phyloP scores from a whole-genome alignment of 2,797 vertebrate species.

The Rhabdomys pumilio region DNA sequence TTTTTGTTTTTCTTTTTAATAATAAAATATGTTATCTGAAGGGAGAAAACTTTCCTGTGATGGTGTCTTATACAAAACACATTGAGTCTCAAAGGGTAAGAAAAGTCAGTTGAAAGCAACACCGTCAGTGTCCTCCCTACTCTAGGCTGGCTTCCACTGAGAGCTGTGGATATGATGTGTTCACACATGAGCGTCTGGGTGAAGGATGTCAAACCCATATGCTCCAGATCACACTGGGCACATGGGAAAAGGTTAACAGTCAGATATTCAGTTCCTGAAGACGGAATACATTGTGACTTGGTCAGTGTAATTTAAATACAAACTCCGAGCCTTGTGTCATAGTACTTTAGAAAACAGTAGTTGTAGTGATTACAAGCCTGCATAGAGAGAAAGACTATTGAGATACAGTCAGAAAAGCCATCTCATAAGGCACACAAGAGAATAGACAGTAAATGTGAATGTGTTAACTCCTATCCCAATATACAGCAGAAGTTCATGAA shows the following conservation, averaged over 20 bases:
- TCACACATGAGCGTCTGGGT: slow-evolving; percentile 64
- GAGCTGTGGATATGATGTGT: slow-evolving; percentile 38
- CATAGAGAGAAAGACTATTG: slow-evolving; percentile 92
- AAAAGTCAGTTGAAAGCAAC: slow-evolving; percentile 83
- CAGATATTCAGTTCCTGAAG: slow-evolving; percentile 86
- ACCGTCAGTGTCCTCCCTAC: slow-evolving; percentile 70
- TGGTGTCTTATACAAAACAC: slow-evolving; percentile 87
- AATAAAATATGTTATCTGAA: slow-evolving; percentile 81
- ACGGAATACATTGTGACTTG: slow-evolving; percentile 81
- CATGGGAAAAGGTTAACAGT: slow-evolving; percentile 89
- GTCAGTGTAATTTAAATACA: slow-evolving; percentile 88
- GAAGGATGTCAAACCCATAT: slow-evolving; percentile 43
- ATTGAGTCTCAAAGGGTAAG: slow-evolving; percentile 83
- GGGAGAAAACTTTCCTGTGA: slow-evolving; percentile 62
- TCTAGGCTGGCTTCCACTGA: slow-evolving; percentile 80
- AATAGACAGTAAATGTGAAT: slow-evolving; percentile 95
- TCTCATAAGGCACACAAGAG: slow-evolving; percentile 93
- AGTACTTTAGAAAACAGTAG: slow-evolving; percentile 89
- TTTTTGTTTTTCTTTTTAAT: slow-evolving; percentile 82
- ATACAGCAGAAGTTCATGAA: slow-evolving; percentile 91
- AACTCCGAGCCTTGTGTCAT: slow-evolving; percentile 88
- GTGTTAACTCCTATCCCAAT: slow-evolving; percentile 90
- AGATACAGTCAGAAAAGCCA: slow-evolving; percentile 93
- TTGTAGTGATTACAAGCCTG: slow-evolving; percentile 91
- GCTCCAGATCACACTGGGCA: slow-evolving; percentile 80